Base-by-base conservation (phyloP, 1,140 invertebrate species). In the Saccostrea glomerata region DNA sequence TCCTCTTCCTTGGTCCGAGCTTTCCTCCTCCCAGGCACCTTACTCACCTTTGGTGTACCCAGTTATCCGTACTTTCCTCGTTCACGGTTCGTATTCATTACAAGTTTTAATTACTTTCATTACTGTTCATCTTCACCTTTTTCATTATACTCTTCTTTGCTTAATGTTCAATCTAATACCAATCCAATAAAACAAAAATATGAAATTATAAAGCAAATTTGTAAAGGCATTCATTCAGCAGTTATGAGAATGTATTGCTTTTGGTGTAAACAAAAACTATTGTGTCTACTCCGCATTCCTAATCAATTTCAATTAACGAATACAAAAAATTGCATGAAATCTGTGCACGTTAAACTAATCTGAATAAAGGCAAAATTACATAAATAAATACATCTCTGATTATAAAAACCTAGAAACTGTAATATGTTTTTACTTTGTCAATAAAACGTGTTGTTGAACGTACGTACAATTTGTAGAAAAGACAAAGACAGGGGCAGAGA, bases 271-370 rank as follows among this genome's bases (percentile, higher is more conserved):
- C 47, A 47, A 47, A 47, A 47, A 47, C 47, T 47, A 47, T 47
- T 47, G 25, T 25, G 25, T 77, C 30, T 77, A 63, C n/a, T 17
- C 17, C 17, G 17, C 6, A 63, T 63, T 63, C 25, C 11, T 17
- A 77, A 77, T 77, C 70, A 77, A 77, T 77, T 36, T 77, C 70
- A 77, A 77, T 77, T 77, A 77, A 25, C 70, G 70, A 77, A 36
- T 25, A 77, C 13, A 25, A 36, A 77, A 77, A 77, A 77, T 23
- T 77, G 70, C 70, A 77, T 36, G 15, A 25, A 77, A 77, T 77
- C 70, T 77, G 70, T 77, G 70, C 30, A 40, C 70, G 30, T 25
- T 17, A 30, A 25, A 30, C 70, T 36, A 15, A 77, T 77, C 23
- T 23, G 23, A 77, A 77, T 77, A 77, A 77, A 12, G 70, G 25